A percentile compares a stretch with the other conserved stretches of the same genome.
These are phyloP conservation scores for Dorcus hopei DNA, from an alignment of 2,888 invertebrate genomes.

Conservation along the genomic window DNA sequence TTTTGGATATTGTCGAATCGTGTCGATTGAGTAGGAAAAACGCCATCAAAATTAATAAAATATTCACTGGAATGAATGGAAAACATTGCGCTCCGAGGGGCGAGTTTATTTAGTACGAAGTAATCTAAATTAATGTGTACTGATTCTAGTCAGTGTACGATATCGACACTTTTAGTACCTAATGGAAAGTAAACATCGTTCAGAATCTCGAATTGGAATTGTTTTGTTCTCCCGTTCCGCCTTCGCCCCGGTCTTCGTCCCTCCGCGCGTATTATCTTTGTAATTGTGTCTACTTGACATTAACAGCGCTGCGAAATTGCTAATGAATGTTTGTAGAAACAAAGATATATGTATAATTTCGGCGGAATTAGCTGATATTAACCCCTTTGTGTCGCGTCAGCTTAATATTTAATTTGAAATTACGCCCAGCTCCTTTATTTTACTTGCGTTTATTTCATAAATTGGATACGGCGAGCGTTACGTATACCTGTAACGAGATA, in stretches of 20 bases:
- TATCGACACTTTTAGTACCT: conserved; percentile 48
- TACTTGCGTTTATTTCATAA: not conserved
- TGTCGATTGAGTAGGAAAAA: too few species aligned
- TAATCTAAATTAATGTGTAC: conserved; percentile 45
- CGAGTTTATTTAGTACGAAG: conserved; percentile 38
- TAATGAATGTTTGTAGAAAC: conserved; percentile 41
- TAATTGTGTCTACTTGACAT: conserved; percentile 39
- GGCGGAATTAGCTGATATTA: conserved; percentile 34
- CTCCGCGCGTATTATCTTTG: conserved; percentile 34
- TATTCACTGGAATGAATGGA: conserved; percentile 18
- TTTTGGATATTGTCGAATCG: too few species aligned
- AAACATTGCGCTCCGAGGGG: conserved; percentile 12
- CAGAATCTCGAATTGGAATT: conserved; percentile 44
- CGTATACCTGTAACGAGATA: too few species aligned
- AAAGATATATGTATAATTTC: conserved; percentile 36
- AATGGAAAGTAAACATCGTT: conserved; percentile 48
- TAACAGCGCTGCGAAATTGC: conserved; percentile 37
- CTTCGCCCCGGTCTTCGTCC: conserved; percentile 19
- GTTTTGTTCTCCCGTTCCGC: conserved; percentile 33
- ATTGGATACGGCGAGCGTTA: not conserved
- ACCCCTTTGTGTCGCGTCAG: conserved; percentile 32
- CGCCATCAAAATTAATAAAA: conserved; percentile 13
- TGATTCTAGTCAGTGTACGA: conserved; percentile 42
- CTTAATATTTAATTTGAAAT: conserved; percentile 28
- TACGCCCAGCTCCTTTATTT: not conserved